Evolutionary conservation across 2,113 vertebrate species (phyloP), one percentile per base, ranked within the genome.

Genomic region (Entelurus aequoreus): DNA sequence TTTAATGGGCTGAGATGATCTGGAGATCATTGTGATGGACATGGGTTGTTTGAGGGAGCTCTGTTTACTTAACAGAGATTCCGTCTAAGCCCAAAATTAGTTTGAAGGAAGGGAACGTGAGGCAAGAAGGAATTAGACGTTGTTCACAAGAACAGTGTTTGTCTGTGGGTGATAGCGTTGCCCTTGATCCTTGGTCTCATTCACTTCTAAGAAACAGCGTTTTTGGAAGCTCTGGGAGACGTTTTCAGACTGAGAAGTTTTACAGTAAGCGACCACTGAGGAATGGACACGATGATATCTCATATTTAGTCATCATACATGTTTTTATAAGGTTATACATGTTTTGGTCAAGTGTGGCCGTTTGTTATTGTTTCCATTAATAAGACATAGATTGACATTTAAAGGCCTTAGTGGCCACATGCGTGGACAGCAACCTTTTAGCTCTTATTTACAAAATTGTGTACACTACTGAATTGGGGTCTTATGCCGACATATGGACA

Each of bases 1-100:
- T 95, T 99, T 98, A 98, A 96, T 97, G 94, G 95, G 91, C 87
- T 91, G 91, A 91, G 94, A 93, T 96, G 92, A 93, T 92, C 89
- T 90, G 84, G 77, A 86, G 90, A 95, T 95, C 94, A 94, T 94
- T 91, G 92, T 82, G 85, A 88, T 64, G 78, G 68, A 75, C 72
- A 72, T 64, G 40, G 66, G 62, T 55, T 72, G 75, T 62, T 75
- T 77, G 77, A 77, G 76, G 85, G 72, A 90, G 88, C 69, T 75
- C 89, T 96, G 92, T 98, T 97, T 94, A 92, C 89, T 90, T 90
- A 93, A 91, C 90, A 92, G 92, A 94, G 93, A 91, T 88, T 91
- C 88, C 84, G 89, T 85, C 91, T 93, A 92, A 93, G 91, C 89
- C 82, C 79, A 76, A 87, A 90, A 91, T 93, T 72, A 84, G 89